Evolutionary conservation across 2,888 invertebrate genomes (phyloP).

Genomic region (Atrina japonica): DNA sequence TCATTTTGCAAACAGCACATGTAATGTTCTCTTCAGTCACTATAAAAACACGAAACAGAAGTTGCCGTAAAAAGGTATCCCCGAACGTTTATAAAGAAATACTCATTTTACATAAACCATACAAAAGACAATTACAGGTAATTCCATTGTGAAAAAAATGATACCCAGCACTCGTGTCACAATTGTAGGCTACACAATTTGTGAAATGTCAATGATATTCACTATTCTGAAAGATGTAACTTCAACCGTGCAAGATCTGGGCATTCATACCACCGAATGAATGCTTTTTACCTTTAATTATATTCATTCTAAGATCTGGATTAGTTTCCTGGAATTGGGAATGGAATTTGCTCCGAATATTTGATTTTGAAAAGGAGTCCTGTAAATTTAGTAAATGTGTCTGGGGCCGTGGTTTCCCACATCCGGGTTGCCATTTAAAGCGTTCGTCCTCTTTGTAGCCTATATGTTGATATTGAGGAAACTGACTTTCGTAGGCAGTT

Average conservation of each 20-base stretch:
- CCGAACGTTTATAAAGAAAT: no score
- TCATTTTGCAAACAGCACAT: no score
- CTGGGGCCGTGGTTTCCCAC: slow-evolving; percentile 72
- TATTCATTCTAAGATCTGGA: slow-evolving; percentile 76
- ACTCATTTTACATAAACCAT: no score
- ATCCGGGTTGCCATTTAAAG: slow-evolving; percentile 74
- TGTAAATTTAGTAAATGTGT: slow-evolving; percentile 71
- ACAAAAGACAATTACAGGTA: no score
- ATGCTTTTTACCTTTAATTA: slow-evolving; percentile 75
- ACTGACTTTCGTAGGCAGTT: slow-evolving; percentile 67
- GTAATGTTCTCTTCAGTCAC: no score
- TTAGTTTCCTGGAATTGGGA: slow-evolving; percentile 70
- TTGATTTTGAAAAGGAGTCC: slow-evolving; percentile 74
- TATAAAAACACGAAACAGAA: no score
- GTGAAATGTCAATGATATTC: no score
- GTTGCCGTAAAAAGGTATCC: no score
- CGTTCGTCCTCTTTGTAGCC: slow-evolving; percentile 68
- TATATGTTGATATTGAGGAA: slow-evolving; percentile 63
- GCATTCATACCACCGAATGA: slow-evolving; percentile 73
- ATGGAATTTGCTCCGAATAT: slow-evolving; percentile 69
- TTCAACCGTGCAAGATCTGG: slow-evolving; percentile 74
- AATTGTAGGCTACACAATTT: no score
- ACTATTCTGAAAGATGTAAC: no score
- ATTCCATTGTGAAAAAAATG: no score
- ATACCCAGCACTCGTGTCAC: no score